Evolutionary conservation across 2,113 vertebrate genomes (phyloP), one percentile per base, ranked within the genome.

Genomic region (Brachirus orientalis): DNA sequence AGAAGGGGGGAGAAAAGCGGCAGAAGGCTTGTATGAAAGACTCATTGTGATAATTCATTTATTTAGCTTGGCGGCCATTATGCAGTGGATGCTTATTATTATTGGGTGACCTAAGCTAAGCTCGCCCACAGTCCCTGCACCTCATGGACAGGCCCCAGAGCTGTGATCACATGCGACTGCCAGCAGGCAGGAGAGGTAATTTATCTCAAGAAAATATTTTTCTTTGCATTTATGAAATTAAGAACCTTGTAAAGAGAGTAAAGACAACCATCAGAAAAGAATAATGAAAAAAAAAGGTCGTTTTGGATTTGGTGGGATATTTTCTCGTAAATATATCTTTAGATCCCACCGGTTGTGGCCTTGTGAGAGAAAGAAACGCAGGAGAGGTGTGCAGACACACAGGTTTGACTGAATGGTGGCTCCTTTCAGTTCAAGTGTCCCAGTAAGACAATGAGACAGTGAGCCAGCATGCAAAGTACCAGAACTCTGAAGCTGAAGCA

Each of bases 71-170:
- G 79, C 77, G 18, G 72, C 53, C 77, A 83, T 86, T 88, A 84
- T 86, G 73, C 75, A 22, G 69, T 65, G 68, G 55, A 89, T 87
- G 84, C 89, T 93, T 91, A 90, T 92, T 92, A 86, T 92, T 85
- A 68, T 86, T 92, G 76, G 83, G 72, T 73, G 89, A 91, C 91
- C 91, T 83, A 80, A 85, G 74, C 82, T 73, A 79, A 83, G 71
- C 86, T 85, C 63, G 62, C 84, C 86, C 77, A 72, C 80, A 80
- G 68, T 72, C 83, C 72, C 71, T 78, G 74, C 72, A 79, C 71
- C 69, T 85, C 73, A 46, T 77, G 68, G 88, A 86, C 59, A 51
- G 64, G 73, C 75, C 76, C 68, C 63, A 56, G 79, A 86, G 82
- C 89, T 83, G 74, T 72, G 82, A 91, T 90, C 87, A 80, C 80